These are phyloP conservation scores for Myiagra hebetior DNA, from an alignment of 2,113 vertebrate species.

Conservation along the genomic window DNA sequence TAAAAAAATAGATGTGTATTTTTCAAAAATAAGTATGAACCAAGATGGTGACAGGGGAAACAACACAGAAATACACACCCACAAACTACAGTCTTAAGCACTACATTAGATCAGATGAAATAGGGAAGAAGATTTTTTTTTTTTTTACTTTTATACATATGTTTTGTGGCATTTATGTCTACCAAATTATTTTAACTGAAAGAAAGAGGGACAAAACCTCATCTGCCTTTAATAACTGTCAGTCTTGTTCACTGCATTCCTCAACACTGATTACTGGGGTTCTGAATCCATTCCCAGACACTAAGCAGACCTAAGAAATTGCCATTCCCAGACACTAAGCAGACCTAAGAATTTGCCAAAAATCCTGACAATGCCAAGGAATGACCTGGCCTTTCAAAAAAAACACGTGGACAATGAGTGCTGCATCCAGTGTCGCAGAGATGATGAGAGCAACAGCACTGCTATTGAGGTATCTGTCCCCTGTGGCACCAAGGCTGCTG, in stretches of 20 bases:
- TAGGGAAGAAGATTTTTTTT: not conserved
- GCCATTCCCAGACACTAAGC: not conserved
- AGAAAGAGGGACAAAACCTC: not conserved
- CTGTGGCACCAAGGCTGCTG: not conserved
- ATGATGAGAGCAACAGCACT: not conserved
- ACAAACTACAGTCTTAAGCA: not conserved
- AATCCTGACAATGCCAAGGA: not conserved
- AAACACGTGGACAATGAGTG: not conserved
- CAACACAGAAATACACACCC: not conserved
- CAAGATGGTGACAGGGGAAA: not conserved
- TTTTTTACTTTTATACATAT: not conserved
- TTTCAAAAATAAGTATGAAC: not conserved
- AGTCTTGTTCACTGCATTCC: not conserved
- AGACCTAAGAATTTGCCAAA: not conserved
- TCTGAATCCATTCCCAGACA: not conserved
- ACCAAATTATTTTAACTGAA: not conserved
- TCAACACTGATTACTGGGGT: not conserved
- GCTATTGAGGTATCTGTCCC: not conserved
- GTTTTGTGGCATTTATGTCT: not conserved
- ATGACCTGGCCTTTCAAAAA: not conserved
- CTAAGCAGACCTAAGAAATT: not conserved
- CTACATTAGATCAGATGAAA: not conserved
- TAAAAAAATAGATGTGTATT: accelerated
- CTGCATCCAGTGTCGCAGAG: not conserved
- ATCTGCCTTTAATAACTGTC: not conserved